Conservation (phyloP, 2,888 invertebrate species). For the Arrhopalites spinosus region DNA sequence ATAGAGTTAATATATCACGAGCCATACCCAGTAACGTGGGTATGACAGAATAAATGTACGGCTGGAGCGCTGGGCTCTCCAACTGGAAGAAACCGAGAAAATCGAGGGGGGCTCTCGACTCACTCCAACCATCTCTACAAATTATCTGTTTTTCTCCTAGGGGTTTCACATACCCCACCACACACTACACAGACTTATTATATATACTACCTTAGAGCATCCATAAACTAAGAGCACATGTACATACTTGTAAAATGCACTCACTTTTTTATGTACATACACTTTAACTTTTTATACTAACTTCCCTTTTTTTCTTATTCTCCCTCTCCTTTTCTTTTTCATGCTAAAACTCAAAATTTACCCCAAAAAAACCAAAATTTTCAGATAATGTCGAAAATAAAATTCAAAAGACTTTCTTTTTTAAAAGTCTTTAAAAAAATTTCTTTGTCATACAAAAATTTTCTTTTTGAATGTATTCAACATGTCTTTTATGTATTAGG, state of each 20-base stretch:
- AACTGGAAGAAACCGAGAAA: conserved; percentile 37
- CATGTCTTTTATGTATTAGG: no score
- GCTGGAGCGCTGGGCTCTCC: conserved; percentile 45
- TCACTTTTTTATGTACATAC: neutral
- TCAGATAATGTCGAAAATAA: neutral
- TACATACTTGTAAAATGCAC: conserved; percentile 6
- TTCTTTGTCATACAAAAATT: no score
- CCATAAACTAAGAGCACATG: conserved; percentile 24
- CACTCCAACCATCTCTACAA: conserved; percentile 35
- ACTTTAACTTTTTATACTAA: neutral
- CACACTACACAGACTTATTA: neutral
- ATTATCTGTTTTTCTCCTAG: conserved; percentile 42
- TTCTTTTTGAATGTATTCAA: no score
- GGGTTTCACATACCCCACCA: conserved; percentile 29
- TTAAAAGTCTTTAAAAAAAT: no score
- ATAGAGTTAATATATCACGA: conserved; percentile 59
- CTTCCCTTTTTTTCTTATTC: neutral
- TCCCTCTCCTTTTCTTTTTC: neutral
- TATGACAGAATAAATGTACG: conserved; percentile 59
- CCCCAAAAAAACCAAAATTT: neutral
- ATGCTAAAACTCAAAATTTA: neutral
- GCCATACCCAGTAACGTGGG: conserved; percentile 57
- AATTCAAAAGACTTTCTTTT: neutral
- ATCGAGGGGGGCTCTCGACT: conserved; percentile 46
- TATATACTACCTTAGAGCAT: conserved; percentile 18